These are phyloP conservation scores for Apis laboriosa DNA, from an alignment of 1,140 invertebrate genomes.

Conservation along the genomic window DNA sequence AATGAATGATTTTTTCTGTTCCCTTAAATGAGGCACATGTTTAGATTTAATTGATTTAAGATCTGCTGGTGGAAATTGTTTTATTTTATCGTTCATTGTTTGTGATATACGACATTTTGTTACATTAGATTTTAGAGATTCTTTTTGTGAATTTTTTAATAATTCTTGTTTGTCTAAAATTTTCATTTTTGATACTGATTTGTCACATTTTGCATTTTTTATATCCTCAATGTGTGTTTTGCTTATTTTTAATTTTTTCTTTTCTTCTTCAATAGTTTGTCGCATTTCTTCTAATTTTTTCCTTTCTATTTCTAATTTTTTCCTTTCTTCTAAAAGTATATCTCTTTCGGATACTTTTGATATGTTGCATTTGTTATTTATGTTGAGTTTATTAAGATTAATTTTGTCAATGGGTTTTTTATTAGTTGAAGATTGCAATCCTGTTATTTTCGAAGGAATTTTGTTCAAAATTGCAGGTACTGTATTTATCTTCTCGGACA, in stretches of 20 bases:
- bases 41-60: conserved; percentile 67
- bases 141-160: conserved; percentile 72
- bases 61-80: conserved; percentile 82
- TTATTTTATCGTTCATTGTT: conserved; percentile 60
- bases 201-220: conserved; percentile 35
- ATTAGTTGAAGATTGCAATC: not conserved
- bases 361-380: conserved; percentile 30
- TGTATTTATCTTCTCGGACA: conserved; percentile 20
- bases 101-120: conserved; percentile 2
- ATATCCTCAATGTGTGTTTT: conserved; percentile 63
- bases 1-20: conserved; percentile 71
- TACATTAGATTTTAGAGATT: conserved; percentile 79
- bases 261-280: conserved; percentile 80
- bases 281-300: conserved; percentile 79
- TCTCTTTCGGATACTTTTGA: conserved; percentile 63
- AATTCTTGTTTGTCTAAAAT: conserved; percentile 37
- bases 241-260: conserved; percentile 72
- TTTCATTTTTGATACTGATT: conserved; percentile 45
- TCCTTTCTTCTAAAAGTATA: conserved; percentile 71
- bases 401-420: conserved; percentile 49
- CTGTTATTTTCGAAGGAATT: not conserved
- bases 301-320: conserved; percentile 77
- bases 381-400: conserved; percentile 62
- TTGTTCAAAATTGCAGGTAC: conserved; percentile 37
- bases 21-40: conserved; percentile 51